These are phyloP conservation scores for Molorchus minor DNA, from an alignment of 2,888 invertebrate species.

Conservation along the genomic window DNA sequence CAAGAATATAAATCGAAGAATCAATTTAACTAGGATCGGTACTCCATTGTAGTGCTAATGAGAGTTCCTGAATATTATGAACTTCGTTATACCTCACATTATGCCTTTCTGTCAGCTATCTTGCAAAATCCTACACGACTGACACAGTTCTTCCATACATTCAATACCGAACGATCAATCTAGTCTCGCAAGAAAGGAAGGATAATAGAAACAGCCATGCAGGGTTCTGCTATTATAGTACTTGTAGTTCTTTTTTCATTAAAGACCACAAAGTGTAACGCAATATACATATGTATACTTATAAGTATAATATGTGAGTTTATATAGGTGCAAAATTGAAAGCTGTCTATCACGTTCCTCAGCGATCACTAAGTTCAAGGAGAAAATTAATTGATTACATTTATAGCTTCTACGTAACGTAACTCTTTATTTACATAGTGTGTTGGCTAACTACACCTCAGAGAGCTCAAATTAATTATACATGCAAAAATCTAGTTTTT, in stretches of 20 bases:
- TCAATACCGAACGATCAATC: slow-evolving; percentile 15
- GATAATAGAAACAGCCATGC: slow-evolving; percentile 30
- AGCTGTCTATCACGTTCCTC: neutral
- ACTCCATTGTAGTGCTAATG: slow-evolving; percentile 45
- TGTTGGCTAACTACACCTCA: too few relatives aligned
- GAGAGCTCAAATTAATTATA: too few relatives aligned
- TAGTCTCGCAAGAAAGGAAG: slow-evolving; percentile 14
- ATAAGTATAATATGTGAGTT: too few relatives aligned
- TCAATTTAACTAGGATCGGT: slow-evolving; percentile 44
- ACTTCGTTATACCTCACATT: slow-evolving; percentile 28
- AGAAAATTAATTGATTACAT: neutral
- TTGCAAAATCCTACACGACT: slow-evolving; percentile 31
- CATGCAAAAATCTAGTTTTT: too few relatives aligned
- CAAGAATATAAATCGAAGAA: slow-evolving; percentile 39
- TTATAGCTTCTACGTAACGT: too few relatives aligned
- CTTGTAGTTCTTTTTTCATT: too few relatives aligned
- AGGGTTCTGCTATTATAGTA: slow-evolving; percentile 28
- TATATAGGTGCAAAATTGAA: neutral
- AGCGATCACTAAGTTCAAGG: neutral
- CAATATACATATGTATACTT: too few relatives aligned
- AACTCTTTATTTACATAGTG: too few relatives aligned
- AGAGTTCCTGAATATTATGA: slow-evolving; percentile 33
- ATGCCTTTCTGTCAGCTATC: slow-evolving; percentile 25
- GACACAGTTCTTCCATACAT: slow-evolving; percentile 34
- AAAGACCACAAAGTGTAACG: slow-evolving; percentile 28